phyloP scores from a whole-genome alignment of 2,113 vertebrate species.

The Cochlearius cochlearius region DNA sequence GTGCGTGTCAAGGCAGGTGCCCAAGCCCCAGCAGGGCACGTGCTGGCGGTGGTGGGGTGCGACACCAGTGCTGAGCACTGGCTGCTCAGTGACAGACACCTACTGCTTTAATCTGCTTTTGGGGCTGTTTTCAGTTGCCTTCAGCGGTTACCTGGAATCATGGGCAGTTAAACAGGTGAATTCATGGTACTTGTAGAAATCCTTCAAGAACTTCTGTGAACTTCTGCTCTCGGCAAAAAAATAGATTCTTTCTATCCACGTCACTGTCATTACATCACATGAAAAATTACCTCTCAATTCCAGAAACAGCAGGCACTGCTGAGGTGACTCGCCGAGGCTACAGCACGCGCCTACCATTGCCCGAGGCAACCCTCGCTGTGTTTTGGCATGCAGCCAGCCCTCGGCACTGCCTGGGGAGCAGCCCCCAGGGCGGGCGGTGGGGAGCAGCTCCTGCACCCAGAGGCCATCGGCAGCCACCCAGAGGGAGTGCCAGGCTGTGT shows the following conservation, averaged over 20 bases:
- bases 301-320: neutral
- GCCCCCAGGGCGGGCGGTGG: fast-evolving
- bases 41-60: neutral
- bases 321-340: neutral
- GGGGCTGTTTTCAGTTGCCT: neutral
- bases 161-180: neutral
- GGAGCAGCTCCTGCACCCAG: neutral
- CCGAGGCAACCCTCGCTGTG: neutral
- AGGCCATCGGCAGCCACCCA: fast-evolving
- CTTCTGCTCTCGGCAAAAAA: neutral
- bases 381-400: neutral
- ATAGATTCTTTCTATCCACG: neutral
- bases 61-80: neutral
- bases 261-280: neutral
- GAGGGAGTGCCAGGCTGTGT: neutral
- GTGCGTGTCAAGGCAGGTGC: fast-evolving
- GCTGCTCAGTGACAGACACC: neutral
- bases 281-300: neutral
- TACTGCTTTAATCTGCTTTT: neutral
- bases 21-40: neutral
- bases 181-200: neutral
- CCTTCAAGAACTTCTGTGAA: neutral
- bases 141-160: neutral
- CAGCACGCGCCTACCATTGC: neutral
- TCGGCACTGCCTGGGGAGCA: fast-evolving